These are phyloP conservation scores for Cyclophora albipunctata DNA, from an alignment of 2,888 invertebrate species.

Conservation along the genomic window DNA sequence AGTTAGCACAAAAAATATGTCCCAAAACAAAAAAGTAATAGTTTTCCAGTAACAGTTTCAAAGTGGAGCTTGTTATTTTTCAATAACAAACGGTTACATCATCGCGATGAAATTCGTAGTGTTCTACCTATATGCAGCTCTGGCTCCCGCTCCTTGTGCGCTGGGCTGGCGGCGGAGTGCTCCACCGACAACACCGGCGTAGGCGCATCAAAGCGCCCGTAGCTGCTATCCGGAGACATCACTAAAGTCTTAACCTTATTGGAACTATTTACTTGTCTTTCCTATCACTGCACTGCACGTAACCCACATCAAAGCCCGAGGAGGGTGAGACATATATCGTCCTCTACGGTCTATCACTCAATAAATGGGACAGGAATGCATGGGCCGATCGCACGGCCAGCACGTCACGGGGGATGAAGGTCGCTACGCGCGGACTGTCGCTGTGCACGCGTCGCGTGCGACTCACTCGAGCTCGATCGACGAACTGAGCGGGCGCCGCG, in stretches of 20 bases:
- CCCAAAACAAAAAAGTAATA: no score
- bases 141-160: slow-evolving; percentile 76
- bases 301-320: slow-evolving; percentile 54
- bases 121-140: slow-evolving; percentile 81
- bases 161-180: slow-evolving; percentile 56
- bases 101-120: no score
- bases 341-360: slow-evolving; percentile 44
- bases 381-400: slow-evolving; percentile 46
- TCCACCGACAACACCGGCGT: slow-evolving; percentile 73
- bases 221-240: slow-evolving; percentile 82
- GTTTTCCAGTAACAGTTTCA: no score
- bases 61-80: no score
- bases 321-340: slow-evolving; percentile 37
- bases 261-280: slow-evolving; percentile 45
- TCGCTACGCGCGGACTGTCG: slow-evolving; percentile 45
- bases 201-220: slow-evolving; percentile 73
- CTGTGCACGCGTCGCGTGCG: slow-evolving; percentile 66
- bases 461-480: slow-evolving; percentile 74
- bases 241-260: slow-evolving; percentile 62
- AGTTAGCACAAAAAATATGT: no score
- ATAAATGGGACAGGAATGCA: slow-evolving; percentile 62
- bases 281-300: slow-evolving; percentile 66
- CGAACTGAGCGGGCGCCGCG: slow-evolving; percentile 69
- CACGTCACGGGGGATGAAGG: slow-evolving; percentile 67
- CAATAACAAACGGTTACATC: no score